Percentiles rank a stretch among this genome's conserved stretches.
Evolutionary conservation across 2,113 vertebrate genomes (phyloP).

Genomic region (Girardinichthys multiradiatus): DNA sequence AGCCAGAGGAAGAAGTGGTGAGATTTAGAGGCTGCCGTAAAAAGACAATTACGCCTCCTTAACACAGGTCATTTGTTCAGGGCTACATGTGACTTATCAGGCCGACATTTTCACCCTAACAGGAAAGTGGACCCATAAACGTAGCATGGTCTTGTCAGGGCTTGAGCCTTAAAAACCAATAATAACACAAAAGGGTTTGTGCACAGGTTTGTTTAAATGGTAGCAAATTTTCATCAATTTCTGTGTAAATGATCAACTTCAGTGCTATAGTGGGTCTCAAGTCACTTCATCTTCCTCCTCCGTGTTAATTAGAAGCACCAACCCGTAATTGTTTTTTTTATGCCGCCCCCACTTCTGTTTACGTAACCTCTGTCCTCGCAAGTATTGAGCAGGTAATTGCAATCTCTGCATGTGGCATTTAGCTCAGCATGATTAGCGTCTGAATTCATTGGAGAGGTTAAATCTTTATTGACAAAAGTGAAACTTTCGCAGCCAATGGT

Average conservation of each 20-base stretch:
- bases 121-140: slow-evolving; percentile 60
- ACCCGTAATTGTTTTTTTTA: slow-evolving; percentile 11
- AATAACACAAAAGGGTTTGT: slow-evolving; percentile 28
- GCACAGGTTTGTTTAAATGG: slow-evolving; percentile 27
- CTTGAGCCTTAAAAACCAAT: slow-evolving; percentile 32
- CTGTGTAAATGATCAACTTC: not conserved
- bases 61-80: slow-evolving; percentile 78
- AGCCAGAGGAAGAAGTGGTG: slow-evolving; percentile 25
- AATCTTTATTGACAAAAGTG: slow-evolving; percentile 73
- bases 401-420: slow-evolving; percentile 52
- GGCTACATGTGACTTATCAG: slow-evolving; percentile 64
- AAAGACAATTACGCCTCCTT: slow-evolving; percentile 79
- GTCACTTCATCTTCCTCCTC: not conserved
- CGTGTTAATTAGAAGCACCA: slow-evolving; percentile 21
- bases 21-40: slow-evolving; percentile 73
- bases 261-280: not conserved
- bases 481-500: slow-evolving; percentile 52
- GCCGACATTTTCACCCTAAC: slow-evolving; percentile 53
- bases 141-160: slow-evolving; percentile 16
- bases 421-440: slow-evolving; percentile 60
- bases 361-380: slow-evolving; percentile 23
- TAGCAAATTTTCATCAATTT: not conserved
- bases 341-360: slow-evolving; percentile 16
- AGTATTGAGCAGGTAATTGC: slow-evolving; percentile 48
- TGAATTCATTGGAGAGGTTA: slow-evolving; percentile 61